These are phyloP conservation scores for Odontophorus gujanensis DNA, from an alignment of 2,113 vertebrate genomes.

Conservation along the genomic window DNA sequence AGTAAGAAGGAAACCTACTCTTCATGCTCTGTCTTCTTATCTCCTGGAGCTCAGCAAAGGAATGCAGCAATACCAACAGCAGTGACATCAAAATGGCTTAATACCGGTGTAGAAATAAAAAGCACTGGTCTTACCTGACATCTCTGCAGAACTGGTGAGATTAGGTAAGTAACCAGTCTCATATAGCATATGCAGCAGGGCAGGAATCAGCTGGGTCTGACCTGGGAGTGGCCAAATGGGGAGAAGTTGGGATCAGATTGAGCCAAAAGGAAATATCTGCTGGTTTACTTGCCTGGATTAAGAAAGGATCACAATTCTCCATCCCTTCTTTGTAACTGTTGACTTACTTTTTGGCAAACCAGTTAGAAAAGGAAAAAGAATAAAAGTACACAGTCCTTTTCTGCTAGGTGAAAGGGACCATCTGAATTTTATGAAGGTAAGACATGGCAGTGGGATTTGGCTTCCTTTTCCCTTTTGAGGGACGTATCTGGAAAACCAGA, in stretches of 20 bases:
- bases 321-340: background rate
- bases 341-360: background rate
- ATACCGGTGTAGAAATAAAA: background rate
- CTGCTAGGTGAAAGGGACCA: background rate
- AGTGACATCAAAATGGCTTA: background rate
- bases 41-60: background rate
- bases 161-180: background rate
- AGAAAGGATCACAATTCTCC: background rate
- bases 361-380: background rate
- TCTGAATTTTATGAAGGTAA: background rate
- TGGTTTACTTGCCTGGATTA: background rate
- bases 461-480: background rate
- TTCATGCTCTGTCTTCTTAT: background rate
- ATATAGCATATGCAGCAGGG: background rate
- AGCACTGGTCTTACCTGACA: constrained; percentile 41
- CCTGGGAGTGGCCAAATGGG: background rate
- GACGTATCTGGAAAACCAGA: background rate
- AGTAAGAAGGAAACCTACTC: background rate
- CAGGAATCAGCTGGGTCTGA: background rate
- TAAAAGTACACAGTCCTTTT: background rate
- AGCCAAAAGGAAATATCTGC: constrained; percentile 57
- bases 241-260: background rate
- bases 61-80: background rate
- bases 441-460: background rate
- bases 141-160: background rate